phyloP scores from a whole-genome alignment of 1,140 invertebrate species.

The Drosophila ercepeae region DNA sequence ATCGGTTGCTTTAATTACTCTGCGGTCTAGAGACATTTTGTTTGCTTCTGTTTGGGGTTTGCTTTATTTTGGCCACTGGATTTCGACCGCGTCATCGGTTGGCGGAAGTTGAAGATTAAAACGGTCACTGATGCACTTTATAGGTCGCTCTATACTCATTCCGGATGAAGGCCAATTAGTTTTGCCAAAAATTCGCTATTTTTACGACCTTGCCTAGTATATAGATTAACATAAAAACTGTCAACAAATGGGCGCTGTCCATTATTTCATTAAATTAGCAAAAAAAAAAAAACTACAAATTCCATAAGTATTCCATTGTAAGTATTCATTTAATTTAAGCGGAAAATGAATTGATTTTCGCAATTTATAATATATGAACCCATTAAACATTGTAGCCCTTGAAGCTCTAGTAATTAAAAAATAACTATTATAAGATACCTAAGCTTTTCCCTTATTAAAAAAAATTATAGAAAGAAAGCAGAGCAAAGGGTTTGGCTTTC shows the following conservation, averaged over 20 bases:
- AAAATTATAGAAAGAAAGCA: too few species aligned
- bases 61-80: conserved; percentile 6
- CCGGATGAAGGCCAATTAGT: conserved; percentile 63
- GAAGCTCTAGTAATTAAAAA: too few species aligned
- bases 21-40: conserved; percentile 31
- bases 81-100: conserved; percentile 37
- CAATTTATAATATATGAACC: background rate
- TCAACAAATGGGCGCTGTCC: background rate
- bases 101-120: conserved; percentile 72
- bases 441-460: too few species aligned
- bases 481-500: too few species aligned
- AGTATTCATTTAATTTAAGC: too few species aligned
- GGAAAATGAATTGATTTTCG: background rate
- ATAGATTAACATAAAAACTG: background rate
- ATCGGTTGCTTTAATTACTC: background rate
- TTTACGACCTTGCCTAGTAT: background rate
- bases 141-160: conserved; percentile 45
- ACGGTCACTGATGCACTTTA: conserved; percentile 63
- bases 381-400: too few species aligned
- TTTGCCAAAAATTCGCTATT: conserved; percentile 55
- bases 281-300: background rate
- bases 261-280: background rate
- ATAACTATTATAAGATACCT: too few species aligned
- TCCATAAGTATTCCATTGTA: too few species aligned
- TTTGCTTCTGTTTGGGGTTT: conserved; percentile 1